phyloP scores from a whole-genome alignment of 2,113 vertebrate species.

The Rana temporaria region DNA sequence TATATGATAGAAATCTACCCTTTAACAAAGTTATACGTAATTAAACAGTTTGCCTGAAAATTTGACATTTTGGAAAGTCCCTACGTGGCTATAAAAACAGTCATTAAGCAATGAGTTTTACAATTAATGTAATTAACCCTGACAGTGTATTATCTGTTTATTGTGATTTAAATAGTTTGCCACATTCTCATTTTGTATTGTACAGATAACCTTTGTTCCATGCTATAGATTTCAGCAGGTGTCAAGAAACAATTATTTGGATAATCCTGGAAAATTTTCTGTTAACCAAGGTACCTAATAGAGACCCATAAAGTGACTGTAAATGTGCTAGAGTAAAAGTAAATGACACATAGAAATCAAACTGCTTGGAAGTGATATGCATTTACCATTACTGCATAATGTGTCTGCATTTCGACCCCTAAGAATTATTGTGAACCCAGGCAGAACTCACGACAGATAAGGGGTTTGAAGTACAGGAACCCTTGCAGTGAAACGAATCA shows the following conservation, averaged over 20 bases:
- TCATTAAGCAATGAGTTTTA: neutral
- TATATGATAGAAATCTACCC: too few relatives aligned
- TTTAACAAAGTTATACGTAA: too few relatives aligned
- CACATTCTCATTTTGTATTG: slow-evolving; percentile 15
- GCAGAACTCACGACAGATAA: slow-evolving; percentile 71
- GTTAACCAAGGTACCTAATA: slow-evolving; percentile 62
- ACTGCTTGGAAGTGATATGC: slow-evolving; percentile 64
- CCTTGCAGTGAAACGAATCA: slow-evolving; percentile 75
- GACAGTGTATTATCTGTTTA: slow-evolving; percentile 22
- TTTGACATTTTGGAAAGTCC: too few relatives aligned
- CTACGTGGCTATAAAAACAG: too few relatives aligned
- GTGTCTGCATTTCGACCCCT: slow-evolving; percentile 66
- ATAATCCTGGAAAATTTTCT: slow-evolving; percentile 59
- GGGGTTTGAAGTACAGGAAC: slow-evolving; percentile 70
- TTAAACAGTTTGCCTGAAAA: too few relatives aligned
- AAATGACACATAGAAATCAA: slow-evolving; percentile 60
- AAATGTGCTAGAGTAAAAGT: slow-evolving; percentile 60
- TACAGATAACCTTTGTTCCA: slow-evolving; percentile 33
- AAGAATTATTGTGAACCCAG: slow-evolving; percentile 71
- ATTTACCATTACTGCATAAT: slow-evolving; percentile 65
- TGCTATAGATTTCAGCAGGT: slow-evolving; percentile 63
- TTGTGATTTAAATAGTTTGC: slow-evolving; percentile 25
- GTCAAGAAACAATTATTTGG: slow-evolving; percentile 49
- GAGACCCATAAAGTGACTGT: slow-evolving; percentile 63
- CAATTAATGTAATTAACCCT: slow-evolving; percentile 31